Evolutionary conservation across 1,140 invertebrate genomes (phyloP).

Genomic region (Notospermus geniculatus): DNA sequence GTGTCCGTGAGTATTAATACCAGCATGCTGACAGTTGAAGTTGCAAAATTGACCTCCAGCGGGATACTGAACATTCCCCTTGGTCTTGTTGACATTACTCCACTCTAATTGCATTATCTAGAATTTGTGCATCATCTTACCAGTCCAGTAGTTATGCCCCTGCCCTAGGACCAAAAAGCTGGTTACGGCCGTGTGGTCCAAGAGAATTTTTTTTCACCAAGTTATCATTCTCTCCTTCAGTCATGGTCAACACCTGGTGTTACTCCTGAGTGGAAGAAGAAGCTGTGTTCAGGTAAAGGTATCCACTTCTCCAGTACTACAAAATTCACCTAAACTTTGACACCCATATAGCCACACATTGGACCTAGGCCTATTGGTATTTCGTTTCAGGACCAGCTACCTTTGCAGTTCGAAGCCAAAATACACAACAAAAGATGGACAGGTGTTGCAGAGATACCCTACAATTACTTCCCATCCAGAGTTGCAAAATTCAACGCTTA

Average conservation of each 20-base stretch:
- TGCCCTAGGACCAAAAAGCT: not conserved
- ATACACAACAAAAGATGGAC: conserved; percentile 46
- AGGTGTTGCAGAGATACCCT: conserved; percentile 54
- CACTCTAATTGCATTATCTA: too few relatives aligned
- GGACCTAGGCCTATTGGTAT: not conserved
- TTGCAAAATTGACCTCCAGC: not conserved
- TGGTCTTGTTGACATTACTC: too few relatives aligned
- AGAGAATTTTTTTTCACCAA: not conserved
- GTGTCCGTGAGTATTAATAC: conserved; percentile 55
- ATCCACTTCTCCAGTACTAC: not conserved
- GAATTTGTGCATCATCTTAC: too few relatives aligned
- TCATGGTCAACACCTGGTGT: conserved; percentile 57
- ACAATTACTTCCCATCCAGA: conserved; percentile 53
- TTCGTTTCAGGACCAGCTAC: conserved; percentile 46
- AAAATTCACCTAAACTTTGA: not conserved
- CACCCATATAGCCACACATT: too few relatives aligned
- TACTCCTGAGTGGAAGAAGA: conserved; percentile 54
- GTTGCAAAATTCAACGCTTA: conserved; percentile 62
- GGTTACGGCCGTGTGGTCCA: not conserved
- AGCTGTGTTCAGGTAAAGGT: conserved; percentile 48
- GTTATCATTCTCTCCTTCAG: conserved; percentile 29
- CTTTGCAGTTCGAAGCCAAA: conserved; percentile 44
- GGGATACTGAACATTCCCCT: too few relatives aligned
- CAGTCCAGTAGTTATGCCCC: too few relatives aligned
- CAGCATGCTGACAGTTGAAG: too few relatives aligned